Conservation (phyloP, 2,113 vertebrate species). For the Cyrtonyx montezumae region DNA sequence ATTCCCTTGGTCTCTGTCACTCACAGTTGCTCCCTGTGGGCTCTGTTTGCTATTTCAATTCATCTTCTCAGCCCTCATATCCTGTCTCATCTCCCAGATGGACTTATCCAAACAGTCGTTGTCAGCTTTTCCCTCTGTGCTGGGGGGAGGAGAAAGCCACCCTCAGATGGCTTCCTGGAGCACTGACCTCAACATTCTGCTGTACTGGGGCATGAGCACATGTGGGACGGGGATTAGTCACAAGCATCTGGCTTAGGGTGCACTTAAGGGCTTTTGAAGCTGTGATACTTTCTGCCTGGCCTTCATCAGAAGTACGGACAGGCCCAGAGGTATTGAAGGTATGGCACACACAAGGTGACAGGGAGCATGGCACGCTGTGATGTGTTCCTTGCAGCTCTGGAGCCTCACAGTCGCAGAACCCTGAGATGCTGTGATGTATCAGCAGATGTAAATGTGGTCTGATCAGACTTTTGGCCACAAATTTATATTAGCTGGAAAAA, state of each 20-base stretch:
- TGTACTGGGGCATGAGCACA: background rate
- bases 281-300: background rate
- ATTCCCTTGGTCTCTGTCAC: background rate
- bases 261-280: background rate
- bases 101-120: background rate
- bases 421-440: fast-evolving
- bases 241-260: fast-evolving
- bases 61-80: constrained; percentile 47
- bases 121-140: constrained; percentile 22
- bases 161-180: constrained; percentile 9
- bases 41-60: background rate
- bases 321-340: fast-evolving
- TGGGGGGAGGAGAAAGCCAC: constrained; percentile 50
- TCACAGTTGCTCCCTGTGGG: background rate
- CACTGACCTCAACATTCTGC: background rate
- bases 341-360: background rate
- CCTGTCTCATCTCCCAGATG: constrained; percentile 58
- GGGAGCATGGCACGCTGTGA: fast-evolving
- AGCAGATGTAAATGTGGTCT: fast-evolving
- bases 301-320: fast-evolving
- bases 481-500: background rate
- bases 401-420: fast-evolving
- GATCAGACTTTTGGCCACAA: background rate
- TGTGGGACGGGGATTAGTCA: background rate
- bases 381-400: background rate